Percentiles rank a stretch among this genome's conserved stretches.
These are phyloP conservation scores for Sinella curviseta DNA, from an alignment of 1,140 invertebrate species.

Conservation along the genomic window DNA sequence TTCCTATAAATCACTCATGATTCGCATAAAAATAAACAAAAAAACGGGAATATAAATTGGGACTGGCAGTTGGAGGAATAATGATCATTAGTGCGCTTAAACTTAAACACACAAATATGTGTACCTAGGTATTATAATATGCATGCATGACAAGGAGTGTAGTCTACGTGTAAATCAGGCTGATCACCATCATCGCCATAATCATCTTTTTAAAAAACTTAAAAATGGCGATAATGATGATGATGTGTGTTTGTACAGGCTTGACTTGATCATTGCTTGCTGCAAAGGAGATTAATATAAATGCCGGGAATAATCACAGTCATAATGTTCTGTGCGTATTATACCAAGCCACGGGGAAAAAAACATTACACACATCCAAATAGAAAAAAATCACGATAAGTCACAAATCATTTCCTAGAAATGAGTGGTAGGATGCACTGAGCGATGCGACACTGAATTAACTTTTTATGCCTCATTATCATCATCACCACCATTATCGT, in stretches of 20 bases:
- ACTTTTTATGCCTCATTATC: background rate
- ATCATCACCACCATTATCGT: background rate
- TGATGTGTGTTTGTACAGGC: background rate
- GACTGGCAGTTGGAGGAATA: background rate
- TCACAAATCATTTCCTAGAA: background rate
- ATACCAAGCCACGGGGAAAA: background rate
- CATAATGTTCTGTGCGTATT: background rate
- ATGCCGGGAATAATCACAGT: no score
- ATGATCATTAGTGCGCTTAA: background rate
- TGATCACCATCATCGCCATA: background rate
- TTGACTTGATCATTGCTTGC: background rate
- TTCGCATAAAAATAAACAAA: background rate
- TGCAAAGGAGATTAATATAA: no score
- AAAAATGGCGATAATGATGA: background rate
- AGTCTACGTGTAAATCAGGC: background rate
- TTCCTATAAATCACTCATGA: background rate
- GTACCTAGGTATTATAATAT: background rate
- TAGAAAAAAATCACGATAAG: background rate
- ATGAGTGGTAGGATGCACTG: background rate
- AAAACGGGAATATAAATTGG: background rate
- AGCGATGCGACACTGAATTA: background rate
- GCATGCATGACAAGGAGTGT: background rate
- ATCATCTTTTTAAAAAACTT: background rate
- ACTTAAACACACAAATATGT: no score
- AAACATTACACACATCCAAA: no score